Conservation (phyloP, 2,113 vertebrate species). For the Gorilla gorilla region DNA sequence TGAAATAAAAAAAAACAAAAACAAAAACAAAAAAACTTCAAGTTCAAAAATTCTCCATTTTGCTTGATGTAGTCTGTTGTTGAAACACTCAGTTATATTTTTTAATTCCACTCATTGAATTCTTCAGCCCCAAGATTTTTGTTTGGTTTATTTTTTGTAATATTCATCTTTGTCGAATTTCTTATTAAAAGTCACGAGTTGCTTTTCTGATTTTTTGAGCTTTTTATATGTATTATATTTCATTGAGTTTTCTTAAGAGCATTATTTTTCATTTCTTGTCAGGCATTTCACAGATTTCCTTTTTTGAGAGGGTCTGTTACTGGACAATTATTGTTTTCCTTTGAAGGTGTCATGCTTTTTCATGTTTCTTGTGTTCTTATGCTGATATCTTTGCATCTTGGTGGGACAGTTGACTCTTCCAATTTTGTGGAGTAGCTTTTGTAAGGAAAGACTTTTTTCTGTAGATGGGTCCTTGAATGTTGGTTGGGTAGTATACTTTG, state of each 20-base stretch:
- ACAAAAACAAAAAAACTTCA: not conserved
- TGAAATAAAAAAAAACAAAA: too few species aligned
- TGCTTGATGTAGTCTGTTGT: not conserved
- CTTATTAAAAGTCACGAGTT: not conserved
- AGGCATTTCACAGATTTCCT: not conserved
- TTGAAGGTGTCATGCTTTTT: not conserved
- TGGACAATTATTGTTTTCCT: not conserved
- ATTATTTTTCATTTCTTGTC: not conserved
- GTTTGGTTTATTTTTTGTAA: not conserved
- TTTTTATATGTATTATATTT: not conserved
- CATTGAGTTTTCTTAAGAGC: not conserved
- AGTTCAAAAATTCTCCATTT: not conserved
- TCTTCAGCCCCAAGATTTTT: not conserved
- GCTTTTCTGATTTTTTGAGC: not conserved
- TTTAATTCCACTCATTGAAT: not conserved
- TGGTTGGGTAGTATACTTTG: not conserved
- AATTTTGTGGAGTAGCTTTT: not conserved
- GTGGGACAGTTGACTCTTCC: not conserved
- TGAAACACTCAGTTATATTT: not conserved
- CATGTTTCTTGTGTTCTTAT: not conserved
- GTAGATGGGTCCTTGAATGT: not conserved
- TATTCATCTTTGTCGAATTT: not conserved
- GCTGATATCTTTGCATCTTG: not conserved
- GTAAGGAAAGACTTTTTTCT: not conserved
- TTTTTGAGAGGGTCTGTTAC: not conserved